Percentiles rank a stretch among this genome's conserved stretches.
Evolutionary conservation across 1,140 invertebrate genomes (phyloP).

Genomic region (Scaptomyza montana): DNA sequence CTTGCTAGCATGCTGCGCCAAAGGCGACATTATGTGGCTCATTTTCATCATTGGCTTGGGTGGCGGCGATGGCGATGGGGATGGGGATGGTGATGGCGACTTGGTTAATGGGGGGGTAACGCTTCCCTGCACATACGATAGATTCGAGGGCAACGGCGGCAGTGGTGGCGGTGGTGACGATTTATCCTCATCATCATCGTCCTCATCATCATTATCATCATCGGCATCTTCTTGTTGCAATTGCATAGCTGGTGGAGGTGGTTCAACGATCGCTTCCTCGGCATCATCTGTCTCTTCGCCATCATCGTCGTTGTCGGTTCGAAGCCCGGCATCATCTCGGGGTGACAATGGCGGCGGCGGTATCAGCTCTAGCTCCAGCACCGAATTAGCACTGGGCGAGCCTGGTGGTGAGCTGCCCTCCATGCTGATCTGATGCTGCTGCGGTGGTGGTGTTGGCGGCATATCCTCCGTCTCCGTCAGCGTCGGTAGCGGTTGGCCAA

Average conservation of each 20-base stretch:
- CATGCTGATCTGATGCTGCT: slow-evolving; percentile 51
- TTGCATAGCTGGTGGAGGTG: slow-evolving; percentile 35
- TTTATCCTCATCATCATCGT: slow-evolving; percentile 66
- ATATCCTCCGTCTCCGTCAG: slow-evolving; percentile 77
- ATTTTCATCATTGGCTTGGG: slow-evolving; percentile 68
- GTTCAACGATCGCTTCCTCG: slow-evolving; percentile 35
- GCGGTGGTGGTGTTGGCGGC: slow-evolving; percentile 78
- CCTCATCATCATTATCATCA: slow-evolving; percentile 27
- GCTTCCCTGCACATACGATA: slow-evolving; percentile 73
- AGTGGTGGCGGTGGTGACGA: slow-evolving; percentile 77
- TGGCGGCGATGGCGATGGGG: slow-evolving; percentile 75
- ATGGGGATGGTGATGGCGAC: slow-evolving; percentile 78
- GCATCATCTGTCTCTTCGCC: slow-evolving; percentile 66
- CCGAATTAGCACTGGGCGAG: slow-evolving; percentile 66
- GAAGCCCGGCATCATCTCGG: slow-evolving; percentile 57
- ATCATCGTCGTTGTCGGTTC: slow-evolving; percentile 69
- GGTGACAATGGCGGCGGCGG: slow-evolving; percentile 74
- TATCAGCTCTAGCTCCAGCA: slow-evolving; percentile 72
- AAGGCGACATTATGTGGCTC: slow-evolving; percentile 72
- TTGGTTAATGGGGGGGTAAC: slow-evolving; percentile 73
- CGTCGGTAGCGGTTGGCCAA: slow-evolving; percentile 68
- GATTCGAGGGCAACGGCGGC: slow-evolving; percentile 76
- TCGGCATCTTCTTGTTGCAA: slow-evolving; percentile 30
- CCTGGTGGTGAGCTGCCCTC: slow-evolving; percentile 45
- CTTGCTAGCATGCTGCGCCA: slow-evolving; percentile 66